Conservation (phyloP, 2,888 invertebrate species). For the Ctena decussata region DNA sequence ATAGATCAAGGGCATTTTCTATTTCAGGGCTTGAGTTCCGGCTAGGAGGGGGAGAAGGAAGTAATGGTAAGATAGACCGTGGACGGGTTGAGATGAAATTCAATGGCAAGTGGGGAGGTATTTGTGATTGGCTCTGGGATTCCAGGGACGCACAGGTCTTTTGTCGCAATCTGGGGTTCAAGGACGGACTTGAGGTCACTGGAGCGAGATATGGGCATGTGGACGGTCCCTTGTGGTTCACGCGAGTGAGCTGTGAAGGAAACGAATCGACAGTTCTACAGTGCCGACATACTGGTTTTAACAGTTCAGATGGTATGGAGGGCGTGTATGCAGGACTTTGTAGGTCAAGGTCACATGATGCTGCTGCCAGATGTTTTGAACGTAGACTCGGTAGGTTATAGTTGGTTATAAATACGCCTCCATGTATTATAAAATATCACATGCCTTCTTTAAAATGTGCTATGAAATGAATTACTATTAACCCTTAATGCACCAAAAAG, state of each 20-base stretch:
- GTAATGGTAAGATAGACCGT: slow-evolving; percentile 24
- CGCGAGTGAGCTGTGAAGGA: slow-evolving; percentile 70
- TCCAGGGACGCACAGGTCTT: slow-evolving; percentile 74
- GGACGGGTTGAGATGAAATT: slow-evolving; percentile 78
- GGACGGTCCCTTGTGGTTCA: slow-evolving; percentile 72
- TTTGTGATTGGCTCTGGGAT: slow-evolving; percentile 77
- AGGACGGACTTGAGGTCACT: slow-evolving; percentile 67
- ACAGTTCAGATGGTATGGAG: slow-evolving; percentile 66
- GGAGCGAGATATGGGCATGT: slow-evolving; percentile 57
- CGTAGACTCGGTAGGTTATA: slow-evolving; percentile 68
- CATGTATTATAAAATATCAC: no score
- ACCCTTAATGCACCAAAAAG: no score
- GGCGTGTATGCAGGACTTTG: slow-evolving; percentile 70
- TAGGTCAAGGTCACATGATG: slow-evolving; percentile 69
- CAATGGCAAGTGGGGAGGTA: slow-evolving; percentile 75
- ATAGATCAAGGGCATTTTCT: no score
- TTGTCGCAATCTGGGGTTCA: slow-evolving; percentile 70
- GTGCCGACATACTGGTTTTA: slow-evolving; percentile 76
- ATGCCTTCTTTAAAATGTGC: no score
- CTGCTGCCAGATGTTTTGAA: slow-evolving; percentile 76
- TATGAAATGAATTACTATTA: no score
- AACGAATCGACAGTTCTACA: slow-evolving; percentile 69
- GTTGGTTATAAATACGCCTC: no score
- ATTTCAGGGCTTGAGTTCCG: slow-evolving; percentile 67
- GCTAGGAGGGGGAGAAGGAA: slow-evolving; percentile 64